Conservation (phyloP, 2,888 invertebrate species). For the Andrena fulva region DNA sequence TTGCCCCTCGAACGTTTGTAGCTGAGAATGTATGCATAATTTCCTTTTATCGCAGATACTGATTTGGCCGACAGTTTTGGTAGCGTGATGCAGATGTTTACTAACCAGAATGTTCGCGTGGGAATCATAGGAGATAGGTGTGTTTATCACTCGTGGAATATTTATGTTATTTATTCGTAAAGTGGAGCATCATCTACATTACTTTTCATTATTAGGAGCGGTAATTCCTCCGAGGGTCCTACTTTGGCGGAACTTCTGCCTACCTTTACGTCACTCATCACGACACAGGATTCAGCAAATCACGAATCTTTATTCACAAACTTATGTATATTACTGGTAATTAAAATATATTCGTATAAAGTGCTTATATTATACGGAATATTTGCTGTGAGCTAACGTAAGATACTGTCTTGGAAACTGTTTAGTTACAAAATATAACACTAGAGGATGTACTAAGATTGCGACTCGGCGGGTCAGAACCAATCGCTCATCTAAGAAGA, state of each 20-base stretch:
- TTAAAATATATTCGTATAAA: constrained; percentile 9
- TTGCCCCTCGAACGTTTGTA: not conserved
- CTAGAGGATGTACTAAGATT: constrained; percentile 69
- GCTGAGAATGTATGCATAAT: not conserved
- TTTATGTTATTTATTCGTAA: not conserved
- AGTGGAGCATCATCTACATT: not conserved
- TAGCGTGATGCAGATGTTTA: constrained; percentile 47
- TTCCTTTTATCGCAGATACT: constrained; percentile 34
- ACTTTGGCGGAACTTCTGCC: constrained; percentile 48
- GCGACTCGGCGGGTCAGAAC: constrained; percentile 65
- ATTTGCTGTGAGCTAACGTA: not conserved
- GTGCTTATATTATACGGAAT: not conserved
- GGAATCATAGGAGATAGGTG: constrained; percentile 58
- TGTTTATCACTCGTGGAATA: constrained; percentile 9
- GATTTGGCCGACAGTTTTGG: constrained; percentile 29
- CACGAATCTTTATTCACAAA: constrained; percentile 70
- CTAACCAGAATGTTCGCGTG: constrained; percentile 41
- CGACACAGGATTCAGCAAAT: constrained; percentile 34
- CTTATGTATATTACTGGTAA: constrained; percentile 71
- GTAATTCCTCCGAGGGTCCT: constrained; percentile 22
- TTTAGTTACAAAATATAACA: constrained; percentile 74
- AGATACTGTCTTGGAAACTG: not conserved
- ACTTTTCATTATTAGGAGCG: constrained; percentile 4
- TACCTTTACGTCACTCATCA: constrained; percentile 13
- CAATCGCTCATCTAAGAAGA: constrained; percentile 71